Conservation (phyloP, 2,888 invertebrate species). For the Acanthopleura granulata region DNA sequence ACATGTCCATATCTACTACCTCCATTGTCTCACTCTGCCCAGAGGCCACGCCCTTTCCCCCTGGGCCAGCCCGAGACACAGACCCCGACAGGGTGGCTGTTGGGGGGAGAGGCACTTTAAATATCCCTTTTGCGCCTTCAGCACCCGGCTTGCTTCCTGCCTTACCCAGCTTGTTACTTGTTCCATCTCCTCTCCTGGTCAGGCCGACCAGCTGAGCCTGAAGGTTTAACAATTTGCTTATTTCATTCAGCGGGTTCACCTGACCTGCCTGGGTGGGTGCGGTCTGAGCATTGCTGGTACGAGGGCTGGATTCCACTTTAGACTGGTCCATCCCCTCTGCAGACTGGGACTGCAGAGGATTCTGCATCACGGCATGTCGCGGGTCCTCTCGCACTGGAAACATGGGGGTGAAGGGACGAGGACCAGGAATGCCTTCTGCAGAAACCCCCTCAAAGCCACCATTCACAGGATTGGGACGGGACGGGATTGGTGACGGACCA, state of each 20-base stretch:
- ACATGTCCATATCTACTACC: conserved; percentile 78
- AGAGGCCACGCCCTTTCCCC: neutral
- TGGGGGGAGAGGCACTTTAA: conserved; percentile 58
- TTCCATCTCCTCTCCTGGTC: neutral
- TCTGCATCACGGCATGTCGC: conserved; percentile 30
- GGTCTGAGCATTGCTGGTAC: conserved; percentile 24
- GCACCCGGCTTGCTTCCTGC: neutral
- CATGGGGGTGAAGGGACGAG: conserved; percentile 20
- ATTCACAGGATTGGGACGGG: conserved; percentile 29
- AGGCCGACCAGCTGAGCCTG: conserved; percentile 41
- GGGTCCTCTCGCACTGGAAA: conserved; percentile 30
- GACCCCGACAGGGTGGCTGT: conserved; percentile 35
- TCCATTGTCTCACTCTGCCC: conserved; percentile 69
- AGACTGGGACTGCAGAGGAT: conserved; percentile 33
- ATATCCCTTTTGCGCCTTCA: conserved; percentile 33
- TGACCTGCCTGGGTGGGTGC: conserved; percentile 33
- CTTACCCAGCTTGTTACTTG: neutral
- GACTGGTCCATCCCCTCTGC: conserved; percentile 29
- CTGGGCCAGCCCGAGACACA: conserved; percentile 28
- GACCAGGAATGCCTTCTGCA: conserved; percentile 29
- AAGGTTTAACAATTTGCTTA: conserved; percentile 56
- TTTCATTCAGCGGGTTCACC: conserved; percentile 39
- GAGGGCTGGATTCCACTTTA: conserved; percentile 17
- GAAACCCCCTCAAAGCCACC: conserved; percentile 37
- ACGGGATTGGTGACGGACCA: conserved; percentile 26